Conservation (phyloP, 2,113 vertebrate genomes). For the Plestiodon gilberti region DNA sequence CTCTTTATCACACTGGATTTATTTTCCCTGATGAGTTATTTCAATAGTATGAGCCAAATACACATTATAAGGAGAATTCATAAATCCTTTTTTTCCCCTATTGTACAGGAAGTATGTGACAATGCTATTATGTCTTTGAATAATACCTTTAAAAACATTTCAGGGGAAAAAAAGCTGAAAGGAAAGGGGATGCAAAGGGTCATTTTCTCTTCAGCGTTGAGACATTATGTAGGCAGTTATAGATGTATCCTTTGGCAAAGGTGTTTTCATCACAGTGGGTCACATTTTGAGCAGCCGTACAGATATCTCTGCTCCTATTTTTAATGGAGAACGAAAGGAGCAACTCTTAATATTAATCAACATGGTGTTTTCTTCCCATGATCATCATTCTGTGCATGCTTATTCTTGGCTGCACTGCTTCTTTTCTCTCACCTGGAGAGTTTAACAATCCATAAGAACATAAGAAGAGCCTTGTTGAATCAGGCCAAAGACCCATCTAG, state of each 20-base stretch:
- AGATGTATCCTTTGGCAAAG: background rate
- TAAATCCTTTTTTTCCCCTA: background rate
- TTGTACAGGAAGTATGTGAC: background rate
- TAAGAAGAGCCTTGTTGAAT: too few relatives aligned
- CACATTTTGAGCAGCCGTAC: background rate
- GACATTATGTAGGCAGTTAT: background rate
- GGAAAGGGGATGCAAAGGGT: background rate
- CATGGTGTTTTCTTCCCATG: background rate
- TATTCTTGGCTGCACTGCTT: background rate
- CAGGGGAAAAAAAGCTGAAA: background rate
- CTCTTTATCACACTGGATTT: background rate
- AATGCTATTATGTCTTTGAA: constrained; percentile 13
- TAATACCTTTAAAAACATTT: constrained; percentile 11
- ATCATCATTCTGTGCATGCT: background rate
- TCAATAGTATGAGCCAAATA: background rate
- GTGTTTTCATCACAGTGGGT: background rate
- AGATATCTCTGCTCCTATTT: background rate
- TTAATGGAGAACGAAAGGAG: background rate
- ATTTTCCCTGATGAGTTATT: constrained; percentile 1
- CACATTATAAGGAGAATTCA: constrained; percentile 8
- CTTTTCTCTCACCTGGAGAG: background rate
- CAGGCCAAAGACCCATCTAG: too few relatives aligned
- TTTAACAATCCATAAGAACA: background rate
- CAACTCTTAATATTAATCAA: background rate
- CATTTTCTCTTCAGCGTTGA: constrained; percentile 4